phyloP scores from a whole-genome alignment of 2,888 invertebrate species.

The Cataglyphis cursor region DNA sequence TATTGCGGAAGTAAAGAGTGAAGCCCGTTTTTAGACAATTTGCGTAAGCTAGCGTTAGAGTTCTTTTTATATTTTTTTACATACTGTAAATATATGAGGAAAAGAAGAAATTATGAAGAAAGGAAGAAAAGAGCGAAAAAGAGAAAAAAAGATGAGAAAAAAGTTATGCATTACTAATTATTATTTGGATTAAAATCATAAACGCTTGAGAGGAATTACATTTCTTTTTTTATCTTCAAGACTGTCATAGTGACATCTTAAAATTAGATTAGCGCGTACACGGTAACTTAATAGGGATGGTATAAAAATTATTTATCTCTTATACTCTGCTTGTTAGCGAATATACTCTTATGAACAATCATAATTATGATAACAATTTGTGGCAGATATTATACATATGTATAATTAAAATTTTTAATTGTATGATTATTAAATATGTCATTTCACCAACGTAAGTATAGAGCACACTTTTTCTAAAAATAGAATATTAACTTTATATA shows the following conservation, averaged over 20 bases:
- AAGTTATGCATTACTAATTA: neutral
- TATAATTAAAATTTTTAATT: neutral
- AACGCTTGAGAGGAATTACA: neutral
- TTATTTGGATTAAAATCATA: neutral
- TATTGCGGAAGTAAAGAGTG: slow-evolving; percentile 2
- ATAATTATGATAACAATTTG: neutral
- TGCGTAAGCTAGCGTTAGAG: neutral
- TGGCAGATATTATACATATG: neutral
- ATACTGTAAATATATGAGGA: neutral
- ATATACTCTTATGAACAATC: neutral
- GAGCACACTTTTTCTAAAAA: neutral
- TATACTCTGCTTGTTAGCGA: neutral
- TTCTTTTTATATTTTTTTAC: neutral
- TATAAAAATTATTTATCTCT: neutral
- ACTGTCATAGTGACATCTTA: neutral
- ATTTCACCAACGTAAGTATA: neutral
- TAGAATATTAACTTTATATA: neutral
- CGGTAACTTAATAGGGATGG: neutral
- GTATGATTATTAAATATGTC: neutral
- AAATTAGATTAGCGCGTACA: neutral
- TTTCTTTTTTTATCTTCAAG: neutral
- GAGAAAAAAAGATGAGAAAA: too few species aligned
- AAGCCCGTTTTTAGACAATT: neutral
- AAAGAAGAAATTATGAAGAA: neutral
- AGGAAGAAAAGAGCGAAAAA: too few species aligned